Base-by-base conservation (phyloP, 1,140 invertebrate genomes). In the Yoshiicerus persimilis region DNA sequence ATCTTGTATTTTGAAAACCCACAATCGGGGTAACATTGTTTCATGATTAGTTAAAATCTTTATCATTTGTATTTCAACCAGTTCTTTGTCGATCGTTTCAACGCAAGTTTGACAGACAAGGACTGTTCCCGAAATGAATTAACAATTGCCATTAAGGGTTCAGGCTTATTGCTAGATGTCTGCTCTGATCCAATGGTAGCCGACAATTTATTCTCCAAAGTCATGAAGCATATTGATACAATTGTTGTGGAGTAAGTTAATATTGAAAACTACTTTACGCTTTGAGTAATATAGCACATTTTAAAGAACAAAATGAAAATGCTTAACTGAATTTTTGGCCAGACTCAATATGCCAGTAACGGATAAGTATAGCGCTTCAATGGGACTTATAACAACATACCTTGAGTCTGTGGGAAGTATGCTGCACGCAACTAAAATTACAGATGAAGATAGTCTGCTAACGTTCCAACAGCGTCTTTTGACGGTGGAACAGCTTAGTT, bases 211-310 rank as follows among this genome's bases (percentile, higher is more conserved):
- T 91, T 92, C 66, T 38, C 90, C 11, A 86, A 91, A 47, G 91
- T 93, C 20, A 89, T 92, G 39, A 91, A 92, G 56, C 91, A 91
- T 75, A 91, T 92, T 23, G 92, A 93, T 89, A 85, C 91, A 34
- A 91, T 90, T 41, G 92, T 92, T 77, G 84, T 91, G 66, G 88
- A 92, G 84, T 91, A 92, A 90, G 90, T 84, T 16, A 77, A 11
- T 64, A 64, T 64, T 11, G 5, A 16, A 64, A 64, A 23, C 5
- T 10, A 23, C 20, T 23, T n/a, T n/a, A n/a, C n/a, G n/a, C n/a
- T n/a, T n/a, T n/a, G n/a, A n/a, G n/a, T n/a, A n/a, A n/a, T n/a
- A n/a, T n/a, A n/a, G n/a, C n/a, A n/a, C n/a, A n/a, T n/a, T n/a
- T n/a, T n/a, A n/a, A n/a, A n/a, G n/a, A n/a, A n/a, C n/a, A n/a